These are phyloP conservation scores for Mylabris sibirica DNA, from an alignment of 2,888 invertebrate species.

Conservation along the genomic window DNA sequence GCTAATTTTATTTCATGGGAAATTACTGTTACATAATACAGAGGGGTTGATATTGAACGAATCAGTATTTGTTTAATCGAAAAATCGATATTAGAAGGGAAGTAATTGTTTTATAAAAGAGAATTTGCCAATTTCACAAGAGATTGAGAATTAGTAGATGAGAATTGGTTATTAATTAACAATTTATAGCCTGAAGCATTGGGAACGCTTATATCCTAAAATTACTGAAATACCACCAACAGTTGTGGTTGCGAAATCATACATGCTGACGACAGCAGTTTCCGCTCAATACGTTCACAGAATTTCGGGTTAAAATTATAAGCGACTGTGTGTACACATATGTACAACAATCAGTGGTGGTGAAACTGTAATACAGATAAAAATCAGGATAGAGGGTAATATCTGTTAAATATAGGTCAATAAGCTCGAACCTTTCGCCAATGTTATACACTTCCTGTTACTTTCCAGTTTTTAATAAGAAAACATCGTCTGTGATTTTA, in stretches of 20 bases:
- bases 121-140: neutral
- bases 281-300: slow-evolving; percentile 15
- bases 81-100: neutral
- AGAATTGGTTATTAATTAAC: slow-evolving; percentile 6
- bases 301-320: neutral
- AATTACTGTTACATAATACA: slow-evolving; percentile 4
- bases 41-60: neutral
- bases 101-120: slow-evolving; percentile 1
- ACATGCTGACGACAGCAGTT: slow-evolving; percentile 14
- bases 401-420: slow-evolving; percentile 29
- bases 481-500: slow-evolving; percentile 18
- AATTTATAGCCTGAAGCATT: neutral
- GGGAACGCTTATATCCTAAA: neutral
- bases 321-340: slow-evolving; percentile 12
- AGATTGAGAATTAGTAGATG: neutral
- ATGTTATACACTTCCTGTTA: neutral
- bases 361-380: slow-evolving; percentile 20
- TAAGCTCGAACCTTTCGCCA: slow-evolving; percentile 24
- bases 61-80: slow-evolving; percentile 6
- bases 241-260: slow-evolving; percentile 5
- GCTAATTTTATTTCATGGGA: slow-evolving; percentile 11
- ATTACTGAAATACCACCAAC: neutral
- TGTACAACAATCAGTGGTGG: neutral
- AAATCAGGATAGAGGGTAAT: slow-evolving; percentile 26
- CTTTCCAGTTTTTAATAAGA: slow-evolving; percentile 7